Conservation (phyloP, 2,797 vertebrate genomes). For the Phataginus tetradactyla region DNA sequence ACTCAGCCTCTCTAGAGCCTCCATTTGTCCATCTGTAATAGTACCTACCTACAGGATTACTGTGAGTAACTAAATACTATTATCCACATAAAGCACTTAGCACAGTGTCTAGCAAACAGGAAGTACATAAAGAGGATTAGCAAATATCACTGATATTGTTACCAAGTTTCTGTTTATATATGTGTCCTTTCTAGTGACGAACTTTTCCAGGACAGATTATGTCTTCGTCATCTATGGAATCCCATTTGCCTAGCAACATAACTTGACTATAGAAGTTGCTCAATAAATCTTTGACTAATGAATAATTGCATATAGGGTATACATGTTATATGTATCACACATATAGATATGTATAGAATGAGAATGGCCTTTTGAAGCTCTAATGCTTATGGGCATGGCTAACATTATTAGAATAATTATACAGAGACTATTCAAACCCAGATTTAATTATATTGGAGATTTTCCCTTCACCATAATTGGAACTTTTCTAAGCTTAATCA, state of each 20-base stretch:
- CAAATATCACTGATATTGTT: not conserved
- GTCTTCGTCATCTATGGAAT: not conserved
- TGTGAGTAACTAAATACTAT: not conserved
- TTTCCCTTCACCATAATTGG: not conserved
- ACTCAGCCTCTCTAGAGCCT: not conserved
- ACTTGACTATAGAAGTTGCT: not conserved
- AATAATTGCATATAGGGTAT: not conserved
- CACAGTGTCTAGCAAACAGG: not conserved
- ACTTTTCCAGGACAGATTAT: not conserved
- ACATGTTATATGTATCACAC: not conserved
- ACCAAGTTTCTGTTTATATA: not conserved
- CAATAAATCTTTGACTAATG: not conserved
- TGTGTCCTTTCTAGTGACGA: not conserved
- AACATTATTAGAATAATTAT: slow-evolving; percentile 32
- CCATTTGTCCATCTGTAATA: not conserved
- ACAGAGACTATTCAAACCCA: not conserved
- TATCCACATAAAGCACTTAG: not conserved
- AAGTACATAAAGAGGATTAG: not conserved
- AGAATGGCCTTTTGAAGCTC: not conserved
- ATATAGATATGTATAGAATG: not conserved
- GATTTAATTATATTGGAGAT: not conserved
- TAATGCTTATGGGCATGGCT: not conserved
- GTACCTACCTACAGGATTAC: not conserved
- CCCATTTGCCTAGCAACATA: not conserved
- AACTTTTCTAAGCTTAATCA: not conserved